Conservation (phyloP, 2,797 vertebrate genomes). For the Thripadectes ignobilis region DNA sequence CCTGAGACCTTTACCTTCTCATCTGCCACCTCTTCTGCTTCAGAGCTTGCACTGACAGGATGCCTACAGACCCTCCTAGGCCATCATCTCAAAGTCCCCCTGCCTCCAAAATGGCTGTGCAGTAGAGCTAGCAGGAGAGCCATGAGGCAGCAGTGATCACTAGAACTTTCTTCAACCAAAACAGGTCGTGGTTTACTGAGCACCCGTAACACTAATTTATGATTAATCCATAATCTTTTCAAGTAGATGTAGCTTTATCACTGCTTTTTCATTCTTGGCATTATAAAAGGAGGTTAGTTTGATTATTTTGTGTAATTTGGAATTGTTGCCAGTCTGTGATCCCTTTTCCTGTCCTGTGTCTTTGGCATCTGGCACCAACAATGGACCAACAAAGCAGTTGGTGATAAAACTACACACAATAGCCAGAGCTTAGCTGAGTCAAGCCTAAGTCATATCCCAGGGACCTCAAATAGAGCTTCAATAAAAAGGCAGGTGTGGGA, state of each 20-base stretch:
- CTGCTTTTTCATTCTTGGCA: neutral
- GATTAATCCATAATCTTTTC: neutral
- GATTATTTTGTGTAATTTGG: neutral
- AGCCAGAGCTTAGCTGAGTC: neutral
- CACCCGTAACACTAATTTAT: neutral
- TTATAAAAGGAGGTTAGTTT: neutral
- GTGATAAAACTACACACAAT: neutral
- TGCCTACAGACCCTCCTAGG: neutral
- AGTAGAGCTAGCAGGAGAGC: neutral
- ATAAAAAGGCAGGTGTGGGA: neutral
- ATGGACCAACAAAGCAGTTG: neutral
- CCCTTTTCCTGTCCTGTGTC: neutral
- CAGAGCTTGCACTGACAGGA: neutral
- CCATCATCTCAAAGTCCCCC: neutral
- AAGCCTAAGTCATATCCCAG: neutral
- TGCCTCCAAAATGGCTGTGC: neutral
- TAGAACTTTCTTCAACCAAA: neutral
- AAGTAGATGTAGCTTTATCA: neutral
- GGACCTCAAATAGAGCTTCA: neutral
- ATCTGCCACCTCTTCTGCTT: neutral
- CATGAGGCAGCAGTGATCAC: neutral
- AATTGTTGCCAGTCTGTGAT: neutral
- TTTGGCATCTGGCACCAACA: neutral
- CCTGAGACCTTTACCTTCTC: neutral
- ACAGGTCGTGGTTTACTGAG: neutral